Conservation (phyloP, 2,888 invertebrate genomes). For the Cheilosia impressa region DNA sequence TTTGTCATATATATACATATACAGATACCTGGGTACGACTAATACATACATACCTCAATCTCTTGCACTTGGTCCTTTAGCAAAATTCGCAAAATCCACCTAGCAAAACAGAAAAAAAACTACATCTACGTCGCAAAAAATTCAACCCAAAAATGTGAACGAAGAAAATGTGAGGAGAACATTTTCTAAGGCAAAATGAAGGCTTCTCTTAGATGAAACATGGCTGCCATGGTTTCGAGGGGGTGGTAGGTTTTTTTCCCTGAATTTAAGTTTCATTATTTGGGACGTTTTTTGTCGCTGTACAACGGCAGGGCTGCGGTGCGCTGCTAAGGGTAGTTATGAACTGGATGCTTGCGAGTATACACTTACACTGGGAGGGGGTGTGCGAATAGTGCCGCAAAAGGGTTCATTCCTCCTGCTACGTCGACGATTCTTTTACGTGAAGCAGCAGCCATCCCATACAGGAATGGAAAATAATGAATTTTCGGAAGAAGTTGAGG, state of each 20-base stretch:
- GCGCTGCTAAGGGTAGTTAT: constrained; percentile 38
- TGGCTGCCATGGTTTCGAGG: constrained; percentile 60
- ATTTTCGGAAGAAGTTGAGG: constrained; percentile 34
- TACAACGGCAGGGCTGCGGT: constrained; percentile 1
- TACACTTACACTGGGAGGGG: not conserved
- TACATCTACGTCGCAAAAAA: not conserved
- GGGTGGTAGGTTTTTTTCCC: constrained; percentile 31
- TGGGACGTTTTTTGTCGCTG: constrained; percentile 28
- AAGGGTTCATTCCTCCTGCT: constrained; percentile 23
- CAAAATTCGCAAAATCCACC: not conserved
- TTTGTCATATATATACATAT: not conserved
- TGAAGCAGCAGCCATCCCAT: constrained; percentile 39
- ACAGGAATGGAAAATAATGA: constrained; percentile 54
- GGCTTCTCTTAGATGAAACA: constrained; percentile 44
- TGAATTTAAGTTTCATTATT: constrained; percentile 37
- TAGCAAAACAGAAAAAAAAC: too few relatives aligned
- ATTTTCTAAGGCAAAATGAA: constrained; percentile 51
- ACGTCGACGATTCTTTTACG: constrained; percentile 12
- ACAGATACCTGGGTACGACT: not conserved
- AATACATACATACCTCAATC: not conserved
- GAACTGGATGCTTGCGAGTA: constrained; percentile 5
- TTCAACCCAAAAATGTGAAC: constrained; percentile 15
- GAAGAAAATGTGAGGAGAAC: constrained; percentile 38
- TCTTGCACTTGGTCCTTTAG: not conserved
- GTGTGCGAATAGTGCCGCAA: constrained; percentile 7